phyloP scores from a whole-genome alignment of 1,140 invertebrate species.

The Drosophila bocki region DNA sequence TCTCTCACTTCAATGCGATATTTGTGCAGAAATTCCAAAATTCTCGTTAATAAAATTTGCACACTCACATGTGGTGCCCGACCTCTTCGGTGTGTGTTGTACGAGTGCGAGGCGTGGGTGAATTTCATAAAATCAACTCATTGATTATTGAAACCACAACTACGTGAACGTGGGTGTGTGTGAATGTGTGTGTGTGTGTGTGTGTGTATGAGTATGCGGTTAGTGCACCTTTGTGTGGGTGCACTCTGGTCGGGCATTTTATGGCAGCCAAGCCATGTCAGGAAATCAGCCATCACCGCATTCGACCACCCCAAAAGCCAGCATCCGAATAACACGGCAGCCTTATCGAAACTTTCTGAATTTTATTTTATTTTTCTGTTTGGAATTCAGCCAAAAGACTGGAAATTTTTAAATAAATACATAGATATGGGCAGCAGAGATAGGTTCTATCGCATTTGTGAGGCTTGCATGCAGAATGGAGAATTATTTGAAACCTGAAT shows the following conservation, averaged over 20 bases:
- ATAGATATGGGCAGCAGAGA: slow-evolving; percentile 11
- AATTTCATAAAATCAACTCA: slow-evolving; percentile 83
- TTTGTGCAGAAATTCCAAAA: slow-evolving; percentile 80
- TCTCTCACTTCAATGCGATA: slow-evolving; percentile 54
- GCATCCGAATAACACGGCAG: slow-evolving; percentile 27
- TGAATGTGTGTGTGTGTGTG: slow-evolving; percentile 1
- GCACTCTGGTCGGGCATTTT: slow-evolving; percentile 74
- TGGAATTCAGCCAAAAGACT: slow-evolving; percentile 61
- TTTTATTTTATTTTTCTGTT: slow-evolving; percentile 30
- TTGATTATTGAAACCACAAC: slow-evolving; percentile 81
- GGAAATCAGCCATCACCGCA: slow-evolving; percentile 42
- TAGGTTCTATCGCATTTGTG: slow-evolving; percentile 5
- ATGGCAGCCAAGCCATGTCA: slow-evolving; percentile 59
- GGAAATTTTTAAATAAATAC: slow-evolving; percentile 76
- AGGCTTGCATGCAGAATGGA: slow-evolving; percentile 17
- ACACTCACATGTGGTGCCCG: slow-evolving; percentile 24
- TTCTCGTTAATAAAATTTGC: slow-evolving; percentile 77
- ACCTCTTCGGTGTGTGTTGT: slow-evolving; percentile 8
- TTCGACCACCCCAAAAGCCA: slow-evolving; percentile 22
- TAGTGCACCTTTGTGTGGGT: slow-evolving; percentile 42
- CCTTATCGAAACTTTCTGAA: slow-evolving; percentile 75
- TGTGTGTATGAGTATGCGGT: slow-evolving; percentile 23
- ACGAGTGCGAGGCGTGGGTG: slow-evolving; percentile 37
- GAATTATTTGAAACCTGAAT: not conserved
- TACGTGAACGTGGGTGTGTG: slow-evolving; percentile 46